Evolutionary conservation across 2,888 invertebrate genomes (phyloP), one percentile per base, ranked within the genome.

Genomic region (Drosophila melanosoma): DNA sequence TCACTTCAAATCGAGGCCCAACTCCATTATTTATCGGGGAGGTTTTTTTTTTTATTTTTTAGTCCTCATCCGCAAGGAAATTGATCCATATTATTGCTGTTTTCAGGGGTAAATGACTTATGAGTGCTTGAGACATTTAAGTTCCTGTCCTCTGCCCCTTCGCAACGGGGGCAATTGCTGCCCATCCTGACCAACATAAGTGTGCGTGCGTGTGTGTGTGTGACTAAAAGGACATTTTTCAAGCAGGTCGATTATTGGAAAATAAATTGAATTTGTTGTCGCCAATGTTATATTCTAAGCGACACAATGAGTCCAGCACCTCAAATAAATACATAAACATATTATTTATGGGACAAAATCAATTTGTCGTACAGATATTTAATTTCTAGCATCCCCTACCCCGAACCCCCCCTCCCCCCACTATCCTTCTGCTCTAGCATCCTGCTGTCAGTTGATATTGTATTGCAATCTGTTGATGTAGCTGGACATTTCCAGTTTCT

Each of bases 331-430:
- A 78, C 15, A 59, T 29, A 57, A 59, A 60, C n/a, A 68, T 54
- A 68, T 29, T 89, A 81, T 84, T 87, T 74, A 82, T 76, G 88
- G 52, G 42, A 33, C 48, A 76, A 74, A 84, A 89, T 88, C 90
- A 85, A 85, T 85, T 85, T 85, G 81, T 85, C 81, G 67, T 56
- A 75, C 68, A 75, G 74, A 79, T 88, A 90, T 85, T 90, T 90
- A 87, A 85, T 85, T 82, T 87, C 76, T 72, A 72, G 66, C 58
- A 59, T 5, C 6, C 29, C 26, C 36, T 57, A 36, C 48, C 42
- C n/a, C 12, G 29, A 29, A 29, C 35, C 26, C 38, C 3, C 17
- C 20, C 52, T n/a, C 11, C 20, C 12, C 20, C 1, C 26, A 11
- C 26, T 6, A 42, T 20, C 1, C 1, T 11, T 11, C n/a, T 11